phyloP scores from a whole-genome alignment of 2,113 vertebrate genomes.

The Oncorhynchus gorbuscha region DNA sequence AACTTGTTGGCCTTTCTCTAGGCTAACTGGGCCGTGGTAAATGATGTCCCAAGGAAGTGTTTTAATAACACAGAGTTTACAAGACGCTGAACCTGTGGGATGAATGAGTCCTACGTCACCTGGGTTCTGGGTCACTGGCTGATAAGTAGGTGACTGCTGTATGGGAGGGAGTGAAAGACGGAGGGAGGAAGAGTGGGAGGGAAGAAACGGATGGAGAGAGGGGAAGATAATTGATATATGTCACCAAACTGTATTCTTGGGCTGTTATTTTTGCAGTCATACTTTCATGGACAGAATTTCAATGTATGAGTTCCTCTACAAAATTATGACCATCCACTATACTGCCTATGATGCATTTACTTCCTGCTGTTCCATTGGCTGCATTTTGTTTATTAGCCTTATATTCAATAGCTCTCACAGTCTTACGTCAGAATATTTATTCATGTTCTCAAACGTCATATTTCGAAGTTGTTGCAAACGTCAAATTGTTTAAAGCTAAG shows the following conservation, averaged over 20 bases:
- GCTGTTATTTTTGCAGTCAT: background rate
- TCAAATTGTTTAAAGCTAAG: no score
- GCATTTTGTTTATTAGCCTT: slow-evolving; percentile 55
- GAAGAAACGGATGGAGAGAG: background rate
- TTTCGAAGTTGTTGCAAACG: no score
- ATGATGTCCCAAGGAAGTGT: slow-evolving; percentile 61
- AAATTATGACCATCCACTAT: slow-evolving; percentile 49
- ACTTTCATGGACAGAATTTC: slow-evolving; percentile 13
- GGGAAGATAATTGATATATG: background rate
- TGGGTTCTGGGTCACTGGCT: slow-evolving; percentile 61
- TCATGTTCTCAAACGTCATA: no score
- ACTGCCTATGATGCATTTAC: slow-evolving; percentile 46
- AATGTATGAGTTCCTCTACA: slow-evolving; percentile 32
- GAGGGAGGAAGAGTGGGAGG: background rate
- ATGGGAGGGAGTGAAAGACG: background rate
- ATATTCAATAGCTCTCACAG: slow-evolving; percentile 12
- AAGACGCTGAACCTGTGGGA: slow-evolving; percentile 39
- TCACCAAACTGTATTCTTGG: background rate
- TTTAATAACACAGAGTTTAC: slow-evolving; percentile 67
- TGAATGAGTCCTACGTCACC: slow-evolving; percentile 57
- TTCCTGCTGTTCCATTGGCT: slow-evolving; percentile 43
- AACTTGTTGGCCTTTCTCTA: slow-evolving; percentile 49
- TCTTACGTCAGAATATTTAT: no score
- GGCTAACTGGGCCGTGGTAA: slow-evolving; percentile 46
- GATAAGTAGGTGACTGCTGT: slow-evolving; percentile 43